A percentile compares a stretch with the other conserved stretches of the same genome.
phyloP scores from a whole-genome alignment of 2,113 vertebrate species.

The Elanus axillaris region DNA sequence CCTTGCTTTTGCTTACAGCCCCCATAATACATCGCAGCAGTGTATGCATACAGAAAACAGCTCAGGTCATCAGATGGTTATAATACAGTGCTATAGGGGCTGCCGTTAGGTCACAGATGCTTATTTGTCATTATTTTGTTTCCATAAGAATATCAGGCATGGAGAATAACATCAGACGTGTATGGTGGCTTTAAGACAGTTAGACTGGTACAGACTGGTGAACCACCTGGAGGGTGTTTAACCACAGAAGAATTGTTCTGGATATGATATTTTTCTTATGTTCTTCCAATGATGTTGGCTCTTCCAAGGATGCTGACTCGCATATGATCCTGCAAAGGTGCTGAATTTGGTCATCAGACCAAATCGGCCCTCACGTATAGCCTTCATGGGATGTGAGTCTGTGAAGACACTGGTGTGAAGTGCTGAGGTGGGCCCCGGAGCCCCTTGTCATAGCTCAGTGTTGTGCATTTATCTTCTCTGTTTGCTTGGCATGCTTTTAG shows the following conservation, averaged over 20 bases:
- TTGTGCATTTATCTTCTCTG: background rate
- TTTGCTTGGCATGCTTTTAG: background rate
- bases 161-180: background rate
- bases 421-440: background rate
- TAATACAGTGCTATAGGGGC: background rate
- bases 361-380: fast-evolving
- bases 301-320: background rate
- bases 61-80: background rate
- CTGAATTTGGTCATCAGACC: background rate
- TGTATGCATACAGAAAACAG: background rate
- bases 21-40: background rate
- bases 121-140: background rate
- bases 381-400: background rate
- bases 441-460: background rate
- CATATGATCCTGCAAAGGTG: background rate
- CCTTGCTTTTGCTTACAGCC: background rate
- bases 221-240: background rate
- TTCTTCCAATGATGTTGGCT: background rate
- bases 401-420: background rate
- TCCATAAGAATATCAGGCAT: background rate
- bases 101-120: background rate
- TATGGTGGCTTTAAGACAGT: background rate
- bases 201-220: background rate
- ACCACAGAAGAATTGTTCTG: background rate
- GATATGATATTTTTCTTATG: background rate